Conservation (phyloP, 2,888 invertebrate genomes). For the Caenorhabditis panamensis region DNA sequence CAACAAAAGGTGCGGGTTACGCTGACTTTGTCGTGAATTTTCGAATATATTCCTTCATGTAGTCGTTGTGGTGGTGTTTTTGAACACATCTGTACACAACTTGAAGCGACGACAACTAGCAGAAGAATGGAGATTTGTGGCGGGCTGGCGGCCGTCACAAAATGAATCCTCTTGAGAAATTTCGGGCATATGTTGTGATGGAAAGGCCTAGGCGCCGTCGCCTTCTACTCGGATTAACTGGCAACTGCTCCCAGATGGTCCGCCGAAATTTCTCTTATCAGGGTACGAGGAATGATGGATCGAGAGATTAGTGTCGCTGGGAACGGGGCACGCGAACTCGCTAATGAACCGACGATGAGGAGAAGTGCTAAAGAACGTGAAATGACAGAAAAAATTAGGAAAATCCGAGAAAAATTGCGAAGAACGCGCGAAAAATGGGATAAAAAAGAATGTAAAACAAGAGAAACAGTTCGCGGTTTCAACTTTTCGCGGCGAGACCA, state of each 20-base stretch:
- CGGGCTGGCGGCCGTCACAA: neutral
- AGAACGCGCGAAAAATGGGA: neutral
- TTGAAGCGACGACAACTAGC: slow-evolving; percentile 7
- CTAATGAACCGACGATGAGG: neutral
- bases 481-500: neutral
- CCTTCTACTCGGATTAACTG: slow-evolving; percentile 12
- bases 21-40: neutral
- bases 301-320: slow-evolving; percentile 14
- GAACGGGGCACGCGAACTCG: slow-evolving; percentile 2
- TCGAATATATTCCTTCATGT: neutral
- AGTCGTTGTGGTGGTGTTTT: slow-evolving; percentile 4
- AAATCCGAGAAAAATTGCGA: neutral
- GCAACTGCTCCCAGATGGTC: slow-evolving; percentile 17
- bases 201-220: neutral
- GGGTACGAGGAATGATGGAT: slow-evolving; percentile 21
- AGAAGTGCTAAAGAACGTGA: neutral
- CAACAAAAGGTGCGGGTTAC: slow-evolving; percentile 9
- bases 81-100: slow-evolving; percentile 13
- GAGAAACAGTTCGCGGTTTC: too few species aligned
- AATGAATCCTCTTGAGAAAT: slow-evolving; percentile 55
- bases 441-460: neutral
- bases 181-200: slow-evolving; percentile 19
- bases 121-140: slow-evolving; percentile 18
- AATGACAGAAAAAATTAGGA: neutral
- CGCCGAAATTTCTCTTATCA: slow-evolving; percentile 22